A percentile compares a stretch with the other conserved stretches of the same genome.
Conservation (phyloP, 2,113 vertebrate genomes). For the Apeltes quadracus region DNA sequence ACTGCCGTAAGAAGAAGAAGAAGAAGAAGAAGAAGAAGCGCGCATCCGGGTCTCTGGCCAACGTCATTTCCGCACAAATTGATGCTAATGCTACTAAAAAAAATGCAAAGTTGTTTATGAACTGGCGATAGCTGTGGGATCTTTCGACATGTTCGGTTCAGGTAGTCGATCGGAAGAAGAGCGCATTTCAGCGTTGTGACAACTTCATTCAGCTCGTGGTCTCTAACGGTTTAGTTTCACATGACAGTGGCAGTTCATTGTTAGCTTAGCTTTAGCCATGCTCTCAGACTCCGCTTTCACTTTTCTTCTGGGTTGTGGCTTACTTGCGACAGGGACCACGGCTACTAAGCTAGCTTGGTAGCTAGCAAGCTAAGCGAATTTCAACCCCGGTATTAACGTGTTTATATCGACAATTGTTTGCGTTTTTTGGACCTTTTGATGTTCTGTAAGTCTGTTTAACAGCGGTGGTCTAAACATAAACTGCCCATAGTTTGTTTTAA, state of each 20-base stretch:
- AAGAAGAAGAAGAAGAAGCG: neutral
- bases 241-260: slow-evolving; percentile 39
- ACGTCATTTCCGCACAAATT: slow-evolving; percentile 63
- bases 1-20: neutral
- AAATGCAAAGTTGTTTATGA: slow-evolving; percentile 36
- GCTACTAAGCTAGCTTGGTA: slow-evolving; percentile 49
- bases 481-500: neutral
- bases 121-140: neutral
- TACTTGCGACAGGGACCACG: slow-evolving; percentile 42
- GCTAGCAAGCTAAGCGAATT: slow-evolving; percentile 25
- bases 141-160: neutral
- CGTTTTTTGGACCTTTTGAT: neutral
- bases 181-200: neutral
- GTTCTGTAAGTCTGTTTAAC: neutral
- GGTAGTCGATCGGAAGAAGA: neutral
- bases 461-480: neutral
- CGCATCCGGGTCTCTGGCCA: slow-evolving; percentile 38
- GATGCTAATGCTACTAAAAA: slow-evolving; percentile 44
- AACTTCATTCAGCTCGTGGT: neutral
- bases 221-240: neutral
- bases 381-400: neutral
- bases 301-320: slow-evolving; percentile 48
- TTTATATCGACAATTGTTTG: neutral
- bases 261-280: slow-evolving; percentile 73
- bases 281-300: slow-evolving; percentile 45